phyloP scores from a whole-genome alignment of 1,140 invertebrate species.

The Archivesica marissinica region DNA sequence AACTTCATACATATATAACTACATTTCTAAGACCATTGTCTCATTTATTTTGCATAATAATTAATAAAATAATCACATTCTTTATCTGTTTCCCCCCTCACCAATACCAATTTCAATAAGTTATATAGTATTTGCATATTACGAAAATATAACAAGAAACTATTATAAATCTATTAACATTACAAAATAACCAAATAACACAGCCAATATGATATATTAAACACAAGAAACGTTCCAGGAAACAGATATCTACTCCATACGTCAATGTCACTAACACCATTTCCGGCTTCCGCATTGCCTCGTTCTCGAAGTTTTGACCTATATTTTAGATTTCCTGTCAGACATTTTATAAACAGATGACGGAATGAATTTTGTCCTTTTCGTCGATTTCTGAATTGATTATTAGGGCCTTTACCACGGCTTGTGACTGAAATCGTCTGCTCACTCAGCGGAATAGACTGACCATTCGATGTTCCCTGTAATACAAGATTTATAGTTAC shows the following conservation, averaged over 20 bases:
- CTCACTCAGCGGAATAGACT: not conserved
- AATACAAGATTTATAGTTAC: not conserved
- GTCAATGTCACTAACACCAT: constrained; percentile 85
- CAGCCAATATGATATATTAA: constrained; percentile 86
- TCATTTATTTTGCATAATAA: no score
- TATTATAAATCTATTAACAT: no score
- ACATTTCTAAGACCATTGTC: not conserved
- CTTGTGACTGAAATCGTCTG: not conserved
- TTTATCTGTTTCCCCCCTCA: no score
- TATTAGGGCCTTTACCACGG: not conserved
- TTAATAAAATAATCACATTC: no score
- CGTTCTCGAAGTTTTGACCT: constrained; percentile 60
- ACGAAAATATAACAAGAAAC: no score
- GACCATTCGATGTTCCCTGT: constrained; percentile 13
- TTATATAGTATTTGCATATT: no score
- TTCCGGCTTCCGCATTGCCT: constrained; percentile 70
- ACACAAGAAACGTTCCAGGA: constrained; percentile 84
- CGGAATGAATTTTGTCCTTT: constrained; percentile 10
- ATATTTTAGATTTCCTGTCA: constrained; percentile 79
- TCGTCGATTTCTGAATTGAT: not conserved
- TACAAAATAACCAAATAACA: constrained; percentile 77
- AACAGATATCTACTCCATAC: constrained; percentile 85
- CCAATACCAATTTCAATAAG: no score
- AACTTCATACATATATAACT: not conserved
- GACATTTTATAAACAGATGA: constrained; percentile 75